Base-by-base conservation (phyloP, 1,140 invertebrate genomes). In the Vanessa tameamea region DNA sequence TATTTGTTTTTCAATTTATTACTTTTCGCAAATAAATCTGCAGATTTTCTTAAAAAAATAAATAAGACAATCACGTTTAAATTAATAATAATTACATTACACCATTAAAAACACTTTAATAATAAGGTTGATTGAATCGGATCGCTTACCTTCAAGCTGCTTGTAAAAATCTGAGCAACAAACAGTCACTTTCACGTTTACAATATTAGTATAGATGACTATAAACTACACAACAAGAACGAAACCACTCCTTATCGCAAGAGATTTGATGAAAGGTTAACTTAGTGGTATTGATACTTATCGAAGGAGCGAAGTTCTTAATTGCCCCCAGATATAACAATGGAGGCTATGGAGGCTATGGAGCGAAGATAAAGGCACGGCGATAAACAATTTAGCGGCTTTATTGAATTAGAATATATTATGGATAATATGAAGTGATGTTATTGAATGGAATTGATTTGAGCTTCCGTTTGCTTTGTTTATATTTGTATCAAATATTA, bases 341-440 rank as follows among this genome's bases (percentile, higher is more conserved):
- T 31, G 57, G 69, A 20, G 47, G 16, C 55, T 53, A 57, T 57
- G 51, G 37, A 64, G 26, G 26, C 31, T 48, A 31, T 31, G 26
- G 26, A 31, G 26, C 31, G 65, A 23, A 23, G 72, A 74, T 74
- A 69, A 69, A 57, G 69, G 59, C 37, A 4, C 16, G n/a, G 61
- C 26, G 74, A 72, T 76, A 68, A 67, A 76, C 69, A 72, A 72
- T 76, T 55, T 26, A 55, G 53, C 68, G 31, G 57, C 64, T 47
- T 53, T 72, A 76, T 76, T 72, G 53, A 71, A 76, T 75, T 69
- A 72, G 47, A 72, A 76, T 72, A 64, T 61, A 65, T 66, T 64
- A 67, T 61, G 57, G 57, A 11, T 23, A 23, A 66, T 61, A 50
- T 72, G 64, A 16, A 16, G 26, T 37, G 61, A 66, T 23, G 53